Percentiles rank a stretch among this genome's conserved stretches.
Conservation (phyloP, 1,140 invertebrate species). For the Harlomillsia oculata region DNA sequence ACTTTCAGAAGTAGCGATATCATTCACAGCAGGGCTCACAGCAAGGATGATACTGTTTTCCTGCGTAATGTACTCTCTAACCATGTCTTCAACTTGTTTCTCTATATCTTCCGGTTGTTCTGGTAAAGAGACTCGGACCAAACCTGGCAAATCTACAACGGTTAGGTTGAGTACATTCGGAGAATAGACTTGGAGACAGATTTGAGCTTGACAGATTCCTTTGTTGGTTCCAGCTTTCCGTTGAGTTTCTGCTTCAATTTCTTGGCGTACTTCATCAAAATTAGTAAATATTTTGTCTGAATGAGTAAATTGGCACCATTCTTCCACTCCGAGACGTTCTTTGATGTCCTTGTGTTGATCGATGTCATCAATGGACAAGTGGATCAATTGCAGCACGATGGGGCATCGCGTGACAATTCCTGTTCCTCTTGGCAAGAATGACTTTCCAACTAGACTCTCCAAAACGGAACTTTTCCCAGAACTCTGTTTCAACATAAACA, state of each 20-base stretch:
- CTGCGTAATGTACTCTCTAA: conserved; percentile 64
- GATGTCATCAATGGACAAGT: conserved; percentile 78
- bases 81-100: conserved; percentile 65
- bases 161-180: conserved; percentile 11
- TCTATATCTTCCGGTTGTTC: conserved; percentile 87
- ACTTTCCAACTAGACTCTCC: conserved; percentile 91
- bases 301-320: conserved; percentile 69
- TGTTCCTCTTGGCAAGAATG: conserved; percentile 90
- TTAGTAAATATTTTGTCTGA: conserved; percentile 79
- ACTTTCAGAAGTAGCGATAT: conserved; percentile 93
- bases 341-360: conserved; percentile 63
- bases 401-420: conserved; percentile 96
- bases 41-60: conserved; percentile 14
- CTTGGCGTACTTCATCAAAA: conserved; percentile 72
- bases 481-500: too few relatives aligned
- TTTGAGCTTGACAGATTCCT: neutral
- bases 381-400: conserved; percentile 83
- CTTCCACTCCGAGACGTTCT: too few relatives aligned
- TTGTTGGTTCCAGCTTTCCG: neutral
- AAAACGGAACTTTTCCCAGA: conserved; percentile 99
- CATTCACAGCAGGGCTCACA: conserved; percentile 72
- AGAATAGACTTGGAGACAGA: conserved; percentile 8
- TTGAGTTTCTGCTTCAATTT: conserved; percentile 7
- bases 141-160: conserved; percentile 15
- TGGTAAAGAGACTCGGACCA: too few relatives aligned